Evolutionary conservation across 2,888 invertebrate species (phyloP).

Genomic region (Alloscopus bannaensis): DNA sequence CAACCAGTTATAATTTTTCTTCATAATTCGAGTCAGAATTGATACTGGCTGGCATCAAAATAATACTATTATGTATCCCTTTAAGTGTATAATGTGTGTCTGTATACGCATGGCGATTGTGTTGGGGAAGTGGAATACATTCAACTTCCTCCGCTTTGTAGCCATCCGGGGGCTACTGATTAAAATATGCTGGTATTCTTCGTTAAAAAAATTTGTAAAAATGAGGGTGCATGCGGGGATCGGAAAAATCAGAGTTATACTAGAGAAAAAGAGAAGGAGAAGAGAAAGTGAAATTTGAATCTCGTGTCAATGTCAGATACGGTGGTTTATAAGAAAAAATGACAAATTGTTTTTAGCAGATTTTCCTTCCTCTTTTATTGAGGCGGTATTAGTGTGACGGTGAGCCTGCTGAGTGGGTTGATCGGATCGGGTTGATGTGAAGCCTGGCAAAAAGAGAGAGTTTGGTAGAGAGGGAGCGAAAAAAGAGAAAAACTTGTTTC

Average conservation of each 20-base stretch:
- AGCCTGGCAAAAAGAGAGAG: background rate
- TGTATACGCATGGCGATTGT: too few relatives aligned
- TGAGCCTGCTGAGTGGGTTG: constrained; percentile 58
- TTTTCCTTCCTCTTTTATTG: constrained; percentile 27
- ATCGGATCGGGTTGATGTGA: constrained; percentile 40
- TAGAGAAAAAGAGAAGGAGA: background rate
- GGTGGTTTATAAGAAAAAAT: constrained; percentile 69
- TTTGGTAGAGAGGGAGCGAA: constrained; percentile 24
- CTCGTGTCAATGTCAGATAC: constrained; percentile 70
- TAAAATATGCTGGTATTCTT: too few relatives aligned
- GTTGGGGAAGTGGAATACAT: too few relatives aligned
- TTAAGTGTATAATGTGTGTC: too few relatives aligned
- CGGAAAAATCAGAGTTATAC: too few relatives aligned
- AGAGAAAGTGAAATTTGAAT: constrained; percentile 45
- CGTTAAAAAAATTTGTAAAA: too few relatives aligned
- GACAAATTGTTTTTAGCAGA: constrained; percentile 73
- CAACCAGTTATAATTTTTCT: constrained; percentile 55
- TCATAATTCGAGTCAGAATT: constrained; percentile 43
- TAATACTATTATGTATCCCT: too few relatives aligned
- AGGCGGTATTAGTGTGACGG: background rate
- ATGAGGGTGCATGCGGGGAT: too few relatives aligned
- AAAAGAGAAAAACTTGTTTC: constrained; percentile 35
- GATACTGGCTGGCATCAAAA: too few relatives aligned
- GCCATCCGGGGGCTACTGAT: too few relatives aligned
- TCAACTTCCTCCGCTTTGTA: background rate